These are phyloP conservation scores for Corythornis cristatus DNA, from an alignment of 2,113 vertebrate species.

Conservation along the genomic window DNA sequence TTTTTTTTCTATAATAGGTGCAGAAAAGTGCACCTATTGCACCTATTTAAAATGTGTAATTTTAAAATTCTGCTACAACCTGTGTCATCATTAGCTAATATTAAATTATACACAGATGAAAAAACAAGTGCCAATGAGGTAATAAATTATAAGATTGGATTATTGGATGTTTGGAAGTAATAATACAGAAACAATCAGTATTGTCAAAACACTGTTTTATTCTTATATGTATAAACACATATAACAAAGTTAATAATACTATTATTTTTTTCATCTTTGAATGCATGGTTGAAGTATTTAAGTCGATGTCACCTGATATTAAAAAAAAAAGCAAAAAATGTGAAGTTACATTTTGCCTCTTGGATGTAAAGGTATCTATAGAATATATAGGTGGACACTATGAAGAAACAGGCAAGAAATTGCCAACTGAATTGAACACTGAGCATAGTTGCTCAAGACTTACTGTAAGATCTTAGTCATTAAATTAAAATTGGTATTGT, in stretches of 20 bases:
- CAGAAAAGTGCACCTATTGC: not conserved
- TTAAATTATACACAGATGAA: not conserved
- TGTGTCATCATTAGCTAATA: not conserved
- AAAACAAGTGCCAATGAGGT: not conserved
- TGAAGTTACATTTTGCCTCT: not conserved
- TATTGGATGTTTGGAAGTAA: not conserved
- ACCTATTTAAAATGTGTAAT: not conserved
- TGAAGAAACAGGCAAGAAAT: not conserved
- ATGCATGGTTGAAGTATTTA: not conserved
- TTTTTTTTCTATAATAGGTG: not conserved
- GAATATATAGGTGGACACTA: not conserved
- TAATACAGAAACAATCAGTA: not conserved
- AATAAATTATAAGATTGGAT: not conserved
- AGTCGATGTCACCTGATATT: not conserved
- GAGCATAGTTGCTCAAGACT: not conserved
- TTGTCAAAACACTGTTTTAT: not conserved
- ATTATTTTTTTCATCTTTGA: not conserved
- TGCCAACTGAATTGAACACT: not conserved
- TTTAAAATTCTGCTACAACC: not conserved
- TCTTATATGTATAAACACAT: not conserved
- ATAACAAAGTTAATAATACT: not conserved
- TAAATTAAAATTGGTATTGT: not conserved
- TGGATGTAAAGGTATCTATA: not conserved
- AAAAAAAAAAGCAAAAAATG: not conserved
- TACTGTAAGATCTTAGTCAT: not conserved